These are phyloP conservation scores for Batillaria attramentaria DNA, from an alignment of 1,140 invertebrate genomes.

Conservation along the genomic window DNA sequence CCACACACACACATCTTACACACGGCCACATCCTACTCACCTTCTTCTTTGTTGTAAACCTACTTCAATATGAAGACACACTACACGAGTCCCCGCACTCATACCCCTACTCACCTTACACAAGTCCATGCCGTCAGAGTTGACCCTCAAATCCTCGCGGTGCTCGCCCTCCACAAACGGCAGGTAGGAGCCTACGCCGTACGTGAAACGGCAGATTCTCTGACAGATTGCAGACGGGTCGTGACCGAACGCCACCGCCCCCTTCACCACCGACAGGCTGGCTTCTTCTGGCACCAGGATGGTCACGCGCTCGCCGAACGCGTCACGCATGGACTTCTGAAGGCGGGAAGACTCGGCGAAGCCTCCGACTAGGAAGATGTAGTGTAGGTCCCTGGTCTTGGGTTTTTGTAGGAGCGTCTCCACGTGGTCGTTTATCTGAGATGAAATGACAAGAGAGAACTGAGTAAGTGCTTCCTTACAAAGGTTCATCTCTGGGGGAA, in stretches of 20 bases:
- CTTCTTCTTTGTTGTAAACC: too few relatives aligned
- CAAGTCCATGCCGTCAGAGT: conserved; percentile 74
- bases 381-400: conserved; percentile 70
- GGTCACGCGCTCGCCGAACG: conserved; percentile 72
- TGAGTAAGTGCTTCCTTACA: too few relatives aligned
- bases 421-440: conserved; percentile 64
- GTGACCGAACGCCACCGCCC: conserved; percentile 77
- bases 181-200: conserved; percentile 77
- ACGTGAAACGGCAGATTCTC: conserved; percentile 75
- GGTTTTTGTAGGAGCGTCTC: conserved; percentile 56
- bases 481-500: too few relatives aligned
- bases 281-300: conserved; percentile 74
- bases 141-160: conserved; percentile 74
- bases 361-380: conserved; percentile 77
- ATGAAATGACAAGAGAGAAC: neutral
- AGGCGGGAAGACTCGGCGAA: conserved; percentile 76
- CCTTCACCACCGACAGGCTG: conserved; percentile 67
- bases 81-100: neutral
- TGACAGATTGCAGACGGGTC: conserved; percentile 76
- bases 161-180: conserved; percentile 71
- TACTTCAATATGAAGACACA: too few relatives aligned
- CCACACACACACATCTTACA: neutral
- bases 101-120: conserved; percentile 65
- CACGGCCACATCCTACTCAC: too few relatives aligned
- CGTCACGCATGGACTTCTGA: conserved; percentile 73